Conservation (phyloP, 2,797 vertebrate species). For the Dendrocincla fuliginosa region DNA sequence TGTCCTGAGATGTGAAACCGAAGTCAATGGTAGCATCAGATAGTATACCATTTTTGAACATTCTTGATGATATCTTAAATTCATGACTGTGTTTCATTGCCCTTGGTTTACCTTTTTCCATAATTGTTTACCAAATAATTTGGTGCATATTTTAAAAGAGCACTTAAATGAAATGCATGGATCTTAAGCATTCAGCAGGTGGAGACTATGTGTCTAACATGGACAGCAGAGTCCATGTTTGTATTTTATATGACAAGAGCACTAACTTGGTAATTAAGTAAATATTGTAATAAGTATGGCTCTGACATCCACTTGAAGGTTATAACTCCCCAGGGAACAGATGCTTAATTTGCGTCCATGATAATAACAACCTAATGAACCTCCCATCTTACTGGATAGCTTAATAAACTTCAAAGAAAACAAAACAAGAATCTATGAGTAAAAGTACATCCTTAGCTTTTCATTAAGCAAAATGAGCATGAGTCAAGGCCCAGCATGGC, state of each 20-base stretch:
- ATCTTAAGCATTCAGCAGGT: neutral
- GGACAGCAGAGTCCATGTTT: conserved; percentile 46
- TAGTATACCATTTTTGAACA: neutral
- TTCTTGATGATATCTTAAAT: neutral
- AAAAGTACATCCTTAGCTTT: conserved; percentile 87
- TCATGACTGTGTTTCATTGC: neutral
- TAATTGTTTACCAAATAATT: neutral
- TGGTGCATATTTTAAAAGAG: neutral
- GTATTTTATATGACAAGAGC: conserved; percentile 64
- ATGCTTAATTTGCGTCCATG: conserved; percentile 85
- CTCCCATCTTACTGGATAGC: conserved; percentile 82
- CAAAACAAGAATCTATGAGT: conserved; percentile 88
- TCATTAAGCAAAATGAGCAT: conserved; percentile 87
- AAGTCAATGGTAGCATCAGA: neutral
- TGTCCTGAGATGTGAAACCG: neutral
- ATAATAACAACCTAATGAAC: conserved; percentile 94
- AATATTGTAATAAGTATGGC: conserved; percentile 89
- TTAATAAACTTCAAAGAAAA: conserved; percentile 93
- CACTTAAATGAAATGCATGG: neutral
- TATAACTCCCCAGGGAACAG: conserved; percentile 88
- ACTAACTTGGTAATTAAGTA: conserved; percentile 84
- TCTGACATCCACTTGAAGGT: conserved; percentile 78
- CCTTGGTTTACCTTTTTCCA: neutral
- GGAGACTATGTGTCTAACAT: neutral
- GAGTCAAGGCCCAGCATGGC: conserved; percentile 89